Conservation (phyloP, 2,797 vertebrate species). For the Neosilurus hyrtlii region DNA sequence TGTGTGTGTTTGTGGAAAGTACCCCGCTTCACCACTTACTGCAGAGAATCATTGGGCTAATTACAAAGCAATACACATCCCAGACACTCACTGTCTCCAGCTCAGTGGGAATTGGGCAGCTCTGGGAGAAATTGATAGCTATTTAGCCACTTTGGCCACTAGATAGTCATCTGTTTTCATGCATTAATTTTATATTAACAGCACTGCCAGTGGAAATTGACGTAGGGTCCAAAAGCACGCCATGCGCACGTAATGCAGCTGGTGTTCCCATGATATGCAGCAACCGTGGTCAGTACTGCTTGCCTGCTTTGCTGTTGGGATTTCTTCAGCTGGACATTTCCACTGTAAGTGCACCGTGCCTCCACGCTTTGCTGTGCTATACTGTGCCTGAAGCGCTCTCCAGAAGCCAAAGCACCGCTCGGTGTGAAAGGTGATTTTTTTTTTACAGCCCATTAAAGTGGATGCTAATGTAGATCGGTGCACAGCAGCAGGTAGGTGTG, state of each 20-base stretch:
- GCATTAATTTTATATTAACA: constrained; percentile 81
- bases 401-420: constrained; percentile 68
- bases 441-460: constrained; percentile 78
- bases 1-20: constrained; percentile 45
- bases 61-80: constrained; percentile 75
- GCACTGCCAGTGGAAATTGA: constrained; percentile 69
- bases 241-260: constrained; percentile 45
- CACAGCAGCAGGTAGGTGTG: constrained; percentile 73
- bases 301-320: constrained; percentile 28
- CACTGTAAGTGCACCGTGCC: constrained; percentile 70
- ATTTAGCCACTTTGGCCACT: constrained; percentile 69
- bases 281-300: constrained; percentile 43
- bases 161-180: constrained; percentile 78
- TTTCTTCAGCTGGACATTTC: constrained; percentile 63
- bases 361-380: constrained; percentile 61
- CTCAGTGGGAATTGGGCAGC: constrained; percentile 73
- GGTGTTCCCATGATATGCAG: not conserved
- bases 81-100: constrained; percentile 69
- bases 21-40: constrained; percentile 64
- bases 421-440: constrained; percentile 73
- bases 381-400: constrained; percentile 63
- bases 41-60: constrained; percentile 67
- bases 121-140: constrained; percentile 76
- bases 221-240: constrained; percentile 66
- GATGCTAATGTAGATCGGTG: constrained; percentile 75